Evolutionary conservation across 2,797 vertebrate genomes (phyloP).

Genomic region (Poecilia velifera): DNA sequence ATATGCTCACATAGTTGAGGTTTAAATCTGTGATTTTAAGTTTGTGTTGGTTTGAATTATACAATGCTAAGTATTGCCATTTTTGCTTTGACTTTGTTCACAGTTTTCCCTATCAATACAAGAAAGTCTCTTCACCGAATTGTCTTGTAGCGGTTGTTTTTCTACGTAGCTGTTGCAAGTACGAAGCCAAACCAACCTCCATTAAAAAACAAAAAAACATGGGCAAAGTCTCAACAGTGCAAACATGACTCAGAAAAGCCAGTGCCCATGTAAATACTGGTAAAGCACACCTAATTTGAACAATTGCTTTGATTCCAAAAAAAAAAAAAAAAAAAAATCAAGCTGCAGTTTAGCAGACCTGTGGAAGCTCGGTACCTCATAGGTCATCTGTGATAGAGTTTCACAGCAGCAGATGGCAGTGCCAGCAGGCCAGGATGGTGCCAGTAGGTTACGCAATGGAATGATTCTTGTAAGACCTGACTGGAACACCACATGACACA

Average conservation of each 20-base stretch:
- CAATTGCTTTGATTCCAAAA: constrained; percentile 25
- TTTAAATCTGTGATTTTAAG: too few relatives aligned
- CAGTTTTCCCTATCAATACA: background rate
- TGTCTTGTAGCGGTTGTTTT: constrained; percentile 48
- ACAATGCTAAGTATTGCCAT: too few relatives aligned
- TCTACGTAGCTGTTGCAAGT: constrained; percentile 68
- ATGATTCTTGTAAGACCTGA: constrained; percentile 80
- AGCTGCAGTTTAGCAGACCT: constrained; percentile 59
- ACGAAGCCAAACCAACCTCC: constrained; percentile 57
- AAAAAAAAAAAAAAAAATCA: constrained; percentile 17
- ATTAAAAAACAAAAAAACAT: background rate
- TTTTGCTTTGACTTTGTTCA: background rate
- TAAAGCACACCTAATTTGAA: constrained; percentile 30
- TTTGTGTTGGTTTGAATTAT: too few relatives aligned
- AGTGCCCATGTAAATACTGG: constrained; percentile 14
- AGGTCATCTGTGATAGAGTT: constrained; percentile 68
- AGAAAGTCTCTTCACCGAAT: constrained; percentile 20
- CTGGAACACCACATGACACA: constrained; percentile 74
- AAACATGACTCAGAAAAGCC: background rate
- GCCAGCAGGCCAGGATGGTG: constrained; percentile 82
- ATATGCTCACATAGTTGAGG: too few relatives aligned
- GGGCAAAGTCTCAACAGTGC: background rate
- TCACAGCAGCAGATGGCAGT: constrained; percentile 81
- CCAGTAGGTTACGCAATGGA: constrained; percentile 83
- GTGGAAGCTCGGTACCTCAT: constrained; percentile 61